These are phyloP conservation scores for Lucifuga dentata DNA, from an alignment of 2,113 vertebrate species.

Conservation along the genomic window DNA sequence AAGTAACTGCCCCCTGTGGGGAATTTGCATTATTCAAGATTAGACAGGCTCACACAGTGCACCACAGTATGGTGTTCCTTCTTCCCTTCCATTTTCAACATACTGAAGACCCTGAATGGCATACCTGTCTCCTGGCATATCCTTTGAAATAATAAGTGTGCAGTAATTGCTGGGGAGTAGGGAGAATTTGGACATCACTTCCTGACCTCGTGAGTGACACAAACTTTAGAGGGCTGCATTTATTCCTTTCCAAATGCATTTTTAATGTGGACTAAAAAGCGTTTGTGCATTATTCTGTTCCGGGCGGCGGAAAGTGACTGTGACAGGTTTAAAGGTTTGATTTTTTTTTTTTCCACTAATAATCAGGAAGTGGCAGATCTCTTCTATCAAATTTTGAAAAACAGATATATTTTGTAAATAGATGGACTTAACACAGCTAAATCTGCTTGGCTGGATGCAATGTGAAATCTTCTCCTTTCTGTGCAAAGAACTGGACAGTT, in stretches of 20 bases:
- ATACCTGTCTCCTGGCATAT: conserved; percentile 84
- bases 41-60: conserved; percentile 79
- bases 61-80: conserved; percentile 69
- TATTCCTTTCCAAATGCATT: conserved; percentile 79
- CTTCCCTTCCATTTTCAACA: conserved; percentile 75
- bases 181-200: conserved; percentile 81
- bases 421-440: conserved; percentile 56
- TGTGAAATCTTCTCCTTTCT: conserved; percentile 42
- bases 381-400: conserved; percentile 70
- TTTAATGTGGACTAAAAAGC: conserved; percentile 82
- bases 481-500: conserved; percentile 51
- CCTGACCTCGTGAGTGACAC: conserved; percentile 82
- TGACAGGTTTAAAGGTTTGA: conserved; percentile 77
- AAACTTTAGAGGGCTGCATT: conserved; percentile 82
- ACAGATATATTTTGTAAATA: conserved; percentile 56
- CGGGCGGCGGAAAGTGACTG: conserved; percentile 58
- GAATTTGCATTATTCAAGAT: conserved; percentile 85
- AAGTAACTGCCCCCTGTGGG: conserved; percentile 82
- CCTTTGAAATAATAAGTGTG: conserved; percentile 82
- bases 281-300: conserved; percentile 76
- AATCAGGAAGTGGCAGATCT: conserved; percentile 75
- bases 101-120: conserved; percentile 76
- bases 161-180: conserved; percentile 81
- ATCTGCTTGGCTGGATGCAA: conserved; percentile 56
- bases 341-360: conserved; percentile 60